Base-by-base conservation (phyloP, 2,113 vertebrate species). In the Corvus cornix region DNA sequence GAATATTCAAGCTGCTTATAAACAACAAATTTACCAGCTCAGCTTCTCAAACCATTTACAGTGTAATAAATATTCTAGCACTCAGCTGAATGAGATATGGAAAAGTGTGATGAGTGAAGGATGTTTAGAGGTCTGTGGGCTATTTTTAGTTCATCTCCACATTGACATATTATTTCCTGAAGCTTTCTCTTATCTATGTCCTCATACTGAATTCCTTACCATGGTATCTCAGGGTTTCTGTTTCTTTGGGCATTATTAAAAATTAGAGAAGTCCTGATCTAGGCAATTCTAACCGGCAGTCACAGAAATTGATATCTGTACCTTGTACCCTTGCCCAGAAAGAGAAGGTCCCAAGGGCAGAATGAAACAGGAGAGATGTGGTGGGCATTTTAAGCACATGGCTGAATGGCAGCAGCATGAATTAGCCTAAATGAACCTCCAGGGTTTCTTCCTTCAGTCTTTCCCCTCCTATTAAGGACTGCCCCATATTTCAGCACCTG, bases 181-280 rank as follows among this genome's bases (percentile, higher is more conserved):
- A 72, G 60, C n/a, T 81, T 90, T 87, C 37, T 73, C 30, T 91
- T 78, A 69, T 87, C 81, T 84, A 2, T 80, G 51, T 69, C 43
- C 30, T 74, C 66, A 80, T 66, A 86, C 20, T 55, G 46, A 90
- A 86, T 80, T 90, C 55, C 78, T 82, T 64, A 67, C 81, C 52
- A 46, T 11, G 27, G 30, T 62, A 80, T 76, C 63, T 77, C 64
- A 44, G 33, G 19, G 55, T 81, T 91, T 81, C 74, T 68, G 26
- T 92, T 93, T 90, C 86, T 60, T 43, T 73, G 66, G 81, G 81
- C 58, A 68, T 89, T 93, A 87, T 87, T 93, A 82, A 92, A 92
- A 94, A 49, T 27, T 18, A 93, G 39, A 66, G 30, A 77, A 96
- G 11, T 53, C 27, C 27, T 58, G 55, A 95, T 76, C n/a, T 73